Evolutionary conservation across 2,797 vertebrate genomes (phyloP).

Genomic region (Vireo griseus): DNA sequence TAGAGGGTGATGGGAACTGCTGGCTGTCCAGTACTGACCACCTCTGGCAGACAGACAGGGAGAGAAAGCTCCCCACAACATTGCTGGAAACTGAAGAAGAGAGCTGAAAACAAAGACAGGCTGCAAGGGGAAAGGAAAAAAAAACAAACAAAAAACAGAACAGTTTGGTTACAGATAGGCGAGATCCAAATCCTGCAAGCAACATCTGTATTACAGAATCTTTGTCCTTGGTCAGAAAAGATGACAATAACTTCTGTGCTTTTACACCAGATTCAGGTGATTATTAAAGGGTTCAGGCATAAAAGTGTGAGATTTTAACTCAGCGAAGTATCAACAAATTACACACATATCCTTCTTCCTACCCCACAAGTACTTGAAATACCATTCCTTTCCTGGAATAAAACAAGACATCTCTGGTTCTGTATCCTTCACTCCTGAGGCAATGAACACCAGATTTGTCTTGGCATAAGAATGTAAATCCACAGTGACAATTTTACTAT

Average conservation of each 20-base stretch:
- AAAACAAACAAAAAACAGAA: not conserved
- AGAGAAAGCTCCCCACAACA: slow-evolving; percentile 83
- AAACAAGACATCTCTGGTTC: not conserved
- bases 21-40: slow-evolving; percentile 78
- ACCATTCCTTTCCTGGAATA: not conserved
- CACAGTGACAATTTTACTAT: not conserved
- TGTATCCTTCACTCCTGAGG: not conserved
- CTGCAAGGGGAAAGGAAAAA: slow-evolving; percentile 54
- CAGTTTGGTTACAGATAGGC: not conserved
- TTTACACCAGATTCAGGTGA: not conserved
- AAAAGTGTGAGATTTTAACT: not conserved
- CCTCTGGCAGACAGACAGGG: slow-evolving; percentile 80
- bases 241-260: not conserved
- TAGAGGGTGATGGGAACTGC: slow-evolving; percentile 82
- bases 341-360: not conserved
- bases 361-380: not conserved
- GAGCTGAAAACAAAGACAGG: slow-evolving; percentile 80
- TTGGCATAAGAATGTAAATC: not conserved
- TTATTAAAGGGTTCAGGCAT: not conserved
- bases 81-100: slow-evolving; percentile 82
- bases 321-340: not conserved
- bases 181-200: not conserved
- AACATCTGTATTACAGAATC: not conserved
- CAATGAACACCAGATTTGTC: not conserved
- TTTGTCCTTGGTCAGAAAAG: not conserved